phyloP scores from a whole-genome alignment of 2,797 vertebrate species.

The Enteromius afrohamiltoni region DNA sequence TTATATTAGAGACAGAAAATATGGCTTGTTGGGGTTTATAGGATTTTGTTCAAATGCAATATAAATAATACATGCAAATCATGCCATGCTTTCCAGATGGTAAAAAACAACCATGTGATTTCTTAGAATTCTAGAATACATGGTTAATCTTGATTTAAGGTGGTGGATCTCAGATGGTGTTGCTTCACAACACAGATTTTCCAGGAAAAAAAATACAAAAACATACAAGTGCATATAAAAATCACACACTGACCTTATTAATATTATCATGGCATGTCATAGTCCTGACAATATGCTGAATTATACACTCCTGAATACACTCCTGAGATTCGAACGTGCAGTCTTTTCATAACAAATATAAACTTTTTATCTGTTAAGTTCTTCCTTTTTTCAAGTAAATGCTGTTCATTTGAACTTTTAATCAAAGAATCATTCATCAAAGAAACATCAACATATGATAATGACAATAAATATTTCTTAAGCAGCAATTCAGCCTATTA shows the following conservation, averaged over 20 bases:
- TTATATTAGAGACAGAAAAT: slow-evolving; percentile 15
- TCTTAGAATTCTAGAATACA: neutral
- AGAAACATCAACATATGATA: neutral
- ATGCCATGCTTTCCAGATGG: neutral
- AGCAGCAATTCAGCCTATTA: neutral
- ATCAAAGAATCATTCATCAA: neutral
- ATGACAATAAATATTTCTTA: neutral
- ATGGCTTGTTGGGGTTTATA: neutral
- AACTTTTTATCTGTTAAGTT: neutral
- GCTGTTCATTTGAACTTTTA: neutral
- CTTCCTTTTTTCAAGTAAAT: neutral
- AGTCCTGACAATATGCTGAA: neutral
- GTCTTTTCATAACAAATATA: neutral
- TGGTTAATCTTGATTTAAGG: neutral
- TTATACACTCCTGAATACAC: neutral
- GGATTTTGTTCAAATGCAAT: slow-evolving; percentile 10
- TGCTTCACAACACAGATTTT: neutral
- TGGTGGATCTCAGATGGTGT: neutral
- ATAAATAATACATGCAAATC: slow-evolving; percentile 9
- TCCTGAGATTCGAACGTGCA: neutral
- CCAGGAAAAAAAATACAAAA: neutral
- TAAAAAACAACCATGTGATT: neutral
- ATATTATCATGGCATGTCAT: neutral
- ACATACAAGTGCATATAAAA: neutral
- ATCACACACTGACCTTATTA: neutral